These are phyloP conservation scores for Spinus olivaceus DNA, from an alignment of 2,797 vertebrate genomes.

Conservation along the genomic window DNA sequence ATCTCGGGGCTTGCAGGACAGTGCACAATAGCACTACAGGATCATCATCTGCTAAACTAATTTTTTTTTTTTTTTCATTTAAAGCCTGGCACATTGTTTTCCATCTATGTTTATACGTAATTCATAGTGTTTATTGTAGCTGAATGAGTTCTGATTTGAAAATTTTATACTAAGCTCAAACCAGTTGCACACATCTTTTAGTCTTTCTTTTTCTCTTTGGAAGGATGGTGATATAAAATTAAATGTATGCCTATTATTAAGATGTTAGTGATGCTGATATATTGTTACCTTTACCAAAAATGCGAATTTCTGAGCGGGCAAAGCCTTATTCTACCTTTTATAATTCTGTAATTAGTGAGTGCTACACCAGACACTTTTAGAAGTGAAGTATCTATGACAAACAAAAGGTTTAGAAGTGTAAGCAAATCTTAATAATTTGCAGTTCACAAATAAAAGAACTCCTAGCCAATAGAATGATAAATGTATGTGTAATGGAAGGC, in stretches of 20 bases:
- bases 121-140: slow-evolving; percentile 28
- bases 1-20: not conserved
- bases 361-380: slow-evolving; percentile 35
- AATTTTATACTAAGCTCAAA: slow-evolving; percentile 48
- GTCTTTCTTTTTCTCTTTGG: not conserved
- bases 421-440: slow-evolving; percentile 26
- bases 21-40: slow-evolving; percentile 9
- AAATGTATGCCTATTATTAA: slow-evolving; percentile 41
- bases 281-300: slow-evolving; percentile 59
- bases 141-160: slow-evolving; percentile 20
- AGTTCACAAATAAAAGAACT: slow-evolving; percentile 43
- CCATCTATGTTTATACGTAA: slow-evolving; percentile 31
- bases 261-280: slow-evolving; percentile 31
- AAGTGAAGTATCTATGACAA: slow-evolving; percentile 39
- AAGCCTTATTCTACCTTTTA: slow-evolving; percentile 65
- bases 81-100: slow-evolving; percentile 36
- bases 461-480: slow-evolving; percentile 4
- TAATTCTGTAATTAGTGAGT: slow-evolving; percentile 51
- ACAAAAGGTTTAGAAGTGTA: slow-evolving; percentile 7
- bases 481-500: not conserved
- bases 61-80: not conserved
- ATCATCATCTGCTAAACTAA: slow-evolving; percentile 11
- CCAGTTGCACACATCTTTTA: slow-evolving; percentile 21
- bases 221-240: slow-evolving; percentile 25
- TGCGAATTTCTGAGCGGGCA: slow-evolving; percentile 13